Base-by-base conservation (phyloP, 2,797 vertebrate species). In the Danio kyathit region DNA sequence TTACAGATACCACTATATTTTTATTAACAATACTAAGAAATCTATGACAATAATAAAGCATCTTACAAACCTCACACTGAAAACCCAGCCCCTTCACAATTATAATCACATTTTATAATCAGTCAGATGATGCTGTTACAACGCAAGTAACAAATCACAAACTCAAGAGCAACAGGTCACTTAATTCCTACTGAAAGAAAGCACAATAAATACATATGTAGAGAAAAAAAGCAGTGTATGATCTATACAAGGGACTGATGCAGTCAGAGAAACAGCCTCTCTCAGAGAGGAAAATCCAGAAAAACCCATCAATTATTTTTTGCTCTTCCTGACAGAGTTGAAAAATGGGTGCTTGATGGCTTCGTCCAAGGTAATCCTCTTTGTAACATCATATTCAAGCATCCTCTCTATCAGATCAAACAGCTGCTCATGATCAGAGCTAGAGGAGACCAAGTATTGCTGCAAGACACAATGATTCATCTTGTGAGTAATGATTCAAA, bases 381-480 rank as follows among this genome's bases (percentile, higher is more conserved):
- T 93, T 0, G 89, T 67, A 43, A 95, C 94, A 60, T 98, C 95
- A 5, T 96, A 98, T 17, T 94, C 94, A 91, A 99, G 67, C 96
- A 97, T 95, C 88, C 93, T 96, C 85, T 94, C 85, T 29, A 97
- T 89, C 71, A 97, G 94, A 88, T 97, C 95, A 88, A 96, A 98
- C 14, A 97, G 93, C 79, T 93, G 90, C 65, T 89, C 88, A 2
- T 97, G 95, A 49, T 95, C 94, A 29, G 91, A 81, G 43, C 92
- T 80, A 1, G 93, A 93, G n/a, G 91, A 96, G 2, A 85, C 64
- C 93, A 96, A 94, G 76, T 96, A 96, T 86, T 95, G 91, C 96
- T 97, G 84, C 64, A 16, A 61, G 11, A 2, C 79, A 29, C 7
- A 14, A 7, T 3, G 0, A 70, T 64, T 7, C 13, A 73, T 29